Evolutionary conservation across 2,797 vertebrate species (phyloP), one percentile per base, ranked within the genome.

Genomic region (Poliocrania exsul): DNA sequence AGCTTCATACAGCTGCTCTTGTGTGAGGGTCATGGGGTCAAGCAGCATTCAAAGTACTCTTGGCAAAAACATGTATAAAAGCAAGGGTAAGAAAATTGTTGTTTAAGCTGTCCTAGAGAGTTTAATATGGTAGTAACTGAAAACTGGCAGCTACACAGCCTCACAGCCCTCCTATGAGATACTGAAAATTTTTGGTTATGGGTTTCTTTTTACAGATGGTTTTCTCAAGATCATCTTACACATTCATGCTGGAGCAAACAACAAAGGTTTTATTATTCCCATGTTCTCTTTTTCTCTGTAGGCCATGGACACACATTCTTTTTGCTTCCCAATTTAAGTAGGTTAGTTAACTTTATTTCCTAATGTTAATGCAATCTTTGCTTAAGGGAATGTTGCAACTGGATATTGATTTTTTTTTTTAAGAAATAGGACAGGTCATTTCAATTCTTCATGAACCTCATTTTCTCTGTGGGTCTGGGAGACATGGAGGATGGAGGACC

Each of bases 151-250:
- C 31, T 11, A 2, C 28, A 18, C 1, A 1, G 35, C 47, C 53
- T 81, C 28, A 31, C 5, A 72, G 33, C 6, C 12, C 50, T 75
- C 51, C 70, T 57, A 19, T 23, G 26, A 84, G 56, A 57, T 66
- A 60, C 8, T 62, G 44, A 73, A 11, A 3, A 33, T 21, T 79
- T 81, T 88, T 82, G 10, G 25, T 73, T 62, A 28, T 61, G 35
- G 5, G 4, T 3, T 14, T 12, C 4, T 40, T 73, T 77, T 60
- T 53, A 8, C 53, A 81, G 62, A 90, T 75, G 35, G 8, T 37
- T 89, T 93, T 85, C 61, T 91, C 65, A 57, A 69, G 72, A 78
- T 88, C 65, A 33, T 61, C 31, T 89, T 86, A 78, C 79, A 81
- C 5, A 54, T 57, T n/a, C 28, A 46, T 42, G 13, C 56, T 85